Evolutionary conservation across 2,888 invertebrate species (phyloP).

Genomic region (Parnassius glacialis): DNA sequence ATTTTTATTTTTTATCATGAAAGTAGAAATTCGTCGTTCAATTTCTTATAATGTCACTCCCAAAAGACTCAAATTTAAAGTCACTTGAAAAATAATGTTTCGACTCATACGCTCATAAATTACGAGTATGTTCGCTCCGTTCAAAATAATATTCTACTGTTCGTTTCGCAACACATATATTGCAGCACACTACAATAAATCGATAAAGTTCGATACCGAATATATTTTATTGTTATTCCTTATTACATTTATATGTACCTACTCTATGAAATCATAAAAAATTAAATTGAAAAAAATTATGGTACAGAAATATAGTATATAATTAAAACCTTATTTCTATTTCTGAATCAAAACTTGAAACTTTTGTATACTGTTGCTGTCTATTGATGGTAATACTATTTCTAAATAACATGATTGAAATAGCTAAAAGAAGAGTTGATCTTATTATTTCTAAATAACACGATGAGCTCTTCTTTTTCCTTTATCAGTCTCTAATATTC

Average conservation of each 20-base stretch:
- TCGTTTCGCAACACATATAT: conserved; percentile 4
- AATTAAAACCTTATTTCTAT: no score
- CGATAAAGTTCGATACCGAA: conserved; percentile 1
- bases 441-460: no score
- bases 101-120: conserved; percentile 33
- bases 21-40: no score
- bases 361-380: no score
- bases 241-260: neutral
- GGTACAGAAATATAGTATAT: neutral
- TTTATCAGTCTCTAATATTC: no score
- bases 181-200: conserved; percentile 8
- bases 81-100: conserved; percentile 53
- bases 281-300: neutral
- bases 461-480: no score
- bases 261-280: neutral
- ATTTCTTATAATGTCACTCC: neutral
- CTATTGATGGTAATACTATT: no score
- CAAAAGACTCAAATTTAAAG: conserved; percentile 39
- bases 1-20: no score
- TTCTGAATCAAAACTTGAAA: no score
- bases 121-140: conserved; percentile 2
- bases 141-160: neutral
- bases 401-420: no score
- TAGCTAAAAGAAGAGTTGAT: no score
- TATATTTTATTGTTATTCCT: conserved; percentile 3